phyloP scores from a whole-genome alignment of 2,888 invertebrate species.

The Dolichomitus sp. region DNA sequence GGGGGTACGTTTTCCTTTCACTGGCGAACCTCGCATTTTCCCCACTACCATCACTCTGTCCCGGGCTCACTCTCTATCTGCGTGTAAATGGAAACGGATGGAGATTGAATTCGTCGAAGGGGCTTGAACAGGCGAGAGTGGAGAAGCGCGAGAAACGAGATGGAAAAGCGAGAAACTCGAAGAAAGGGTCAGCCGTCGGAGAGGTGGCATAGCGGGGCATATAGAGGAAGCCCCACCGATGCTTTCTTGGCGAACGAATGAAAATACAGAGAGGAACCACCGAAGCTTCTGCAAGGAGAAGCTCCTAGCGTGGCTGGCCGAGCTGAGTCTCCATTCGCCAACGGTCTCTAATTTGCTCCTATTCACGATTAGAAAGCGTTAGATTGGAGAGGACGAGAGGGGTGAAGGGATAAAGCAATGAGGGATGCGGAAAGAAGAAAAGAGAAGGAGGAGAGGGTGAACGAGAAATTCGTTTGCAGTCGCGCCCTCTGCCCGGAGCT shows the following conservation, averaged over 20 bases:
- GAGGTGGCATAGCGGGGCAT: slow-evolving; percentile 11
- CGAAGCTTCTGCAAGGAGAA: neutral
- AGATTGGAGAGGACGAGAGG: slow-evolving; percentile 58
- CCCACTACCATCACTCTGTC: slow-evolving; percentile 11
- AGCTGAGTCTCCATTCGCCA: slow-evolving; percentile 57
- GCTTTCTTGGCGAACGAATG: slow-evolving; percentile 42
- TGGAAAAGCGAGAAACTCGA: slow-evolving; percentile 55
- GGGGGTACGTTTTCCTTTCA: slow-evolving; percentile 57
- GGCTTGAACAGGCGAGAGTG: slow-evolving; percentile 46
- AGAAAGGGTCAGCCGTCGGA: slow-evolving; percentile 64
- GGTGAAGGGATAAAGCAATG: slow-evolving; percentile 51
- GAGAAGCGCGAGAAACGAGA: slow-evolving; percentile 43
- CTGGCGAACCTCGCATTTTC: slow-evolving; percentile 23
- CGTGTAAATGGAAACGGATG: slow-evolving; percentile 75
- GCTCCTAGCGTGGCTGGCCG: slow-evolving; percentile 17
- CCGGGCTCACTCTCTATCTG: slow-evolving; percentile 36
- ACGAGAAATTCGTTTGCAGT: slow-evolving; percentile 30
- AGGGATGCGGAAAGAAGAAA: slow-evolving; percentile 40
- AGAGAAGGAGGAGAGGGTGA: slow-evolving; percentile 19
- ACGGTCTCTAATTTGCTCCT: slow-evolving; percentile 72
- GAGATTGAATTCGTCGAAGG: slow-evolving; percentile 73
- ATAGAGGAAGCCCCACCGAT: slow-evolving; percentile 8
- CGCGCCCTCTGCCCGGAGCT: slow-evolving; percentile 54
- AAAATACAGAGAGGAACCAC: slow-evolving; percentile 33
- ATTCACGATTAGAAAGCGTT: slow-evolving; percentile 75